Evolutionary conservation across 2,797 vertebrate genomes (phyloP), one percentile per base, ranked within the genome.

Genomic region (Mormyrus hasselquistii): DNA sequence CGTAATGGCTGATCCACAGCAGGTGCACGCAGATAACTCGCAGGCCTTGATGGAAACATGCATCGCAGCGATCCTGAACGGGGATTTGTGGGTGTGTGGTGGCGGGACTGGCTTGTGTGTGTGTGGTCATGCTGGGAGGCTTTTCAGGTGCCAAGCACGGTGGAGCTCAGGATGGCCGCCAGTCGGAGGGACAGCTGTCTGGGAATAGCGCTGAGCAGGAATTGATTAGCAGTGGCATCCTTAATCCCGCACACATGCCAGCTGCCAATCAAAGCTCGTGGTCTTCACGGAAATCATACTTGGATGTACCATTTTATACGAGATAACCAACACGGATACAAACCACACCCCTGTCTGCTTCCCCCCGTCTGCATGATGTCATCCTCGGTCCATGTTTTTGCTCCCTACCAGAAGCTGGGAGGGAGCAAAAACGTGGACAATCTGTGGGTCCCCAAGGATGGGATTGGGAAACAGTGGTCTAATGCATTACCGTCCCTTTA

Each of bases 171-270:
- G 29, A 25, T 22, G 16, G 22, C 49, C 22, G 53, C 12, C 29
- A 38, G 47, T 1, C 4, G 47, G 41, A 19, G 53, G 25, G 62
- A 88, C 89, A 93, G 92, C 94, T 94, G 93, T 91, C 89, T 92
- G 93, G 91, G 92, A 93, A 91, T 93, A 92, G 89, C 82, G 85
- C 62, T 89, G 89, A 93, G 88, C 91, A 38, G 90, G 91, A 91
- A 92, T 89, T 92, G 92, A 93, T 93, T 90, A 91, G 92, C 89
- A 94, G 92, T 91, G 89, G 91, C 90, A 92, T 92, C 94, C 94
- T 91, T 91, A 93, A 94, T 91, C 91, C 93, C 91, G 94, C 93
- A 88, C 93, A 92, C 87, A 91, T 12, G 91, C 92, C 94, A 92
- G 90, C 53, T 3, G 94, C 93, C 93, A 95, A 94, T 95, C 52